Base-by-base conservation (phyloP, 2,888 invertebrate genomes). In the Sisyra terminalis region DNA sequence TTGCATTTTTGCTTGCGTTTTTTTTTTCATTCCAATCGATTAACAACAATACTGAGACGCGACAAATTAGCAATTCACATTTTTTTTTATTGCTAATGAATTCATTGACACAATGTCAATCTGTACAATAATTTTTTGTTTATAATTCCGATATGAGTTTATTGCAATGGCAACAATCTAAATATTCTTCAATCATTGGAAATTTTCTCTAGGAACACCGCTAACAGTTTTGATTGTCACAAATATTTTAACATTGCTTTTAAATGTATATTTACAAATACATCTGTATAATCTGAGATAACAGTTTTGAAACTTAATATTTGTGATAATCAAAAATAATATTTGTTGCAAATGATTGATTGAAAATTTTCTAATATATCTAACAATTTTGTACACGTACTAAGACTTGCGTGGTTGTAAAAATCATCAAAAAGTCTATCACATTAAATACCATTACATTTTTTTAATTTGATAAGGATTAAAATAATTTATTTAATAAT, bases 401-500 rank as follows among this genome's bases (percentile, higher is more conserved):
- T 62, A 64, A 63, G 60, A 64, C 60, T 37, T 69, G 70, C 67
- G 70, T 67, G 71, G 71, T 71, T 72, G 71, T 72, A 72, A 72
- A 71, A 73, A 72, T 71, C 68, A 71, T 72, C 71, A 69, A 73
- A 73, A 70, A 71, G 68, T 70, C 71, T 71, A 73, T 72, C 71
- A 72, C 71, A 71, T 71, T 69, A 57, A 63, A 50, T 53, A 54
- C 53, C 52, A 51, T 53, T 53, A 53, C 52, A 49, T 51, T 48
- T 50, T 48, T 46, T 34, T 34, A 13, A 15, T 34, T 34, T 30
- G 13, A 34, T 41, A 35, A 14, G 15, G 15, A 15, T 41, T 17
- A 35, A 41, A 34, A 11, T 41, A 29, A 29, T 7, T 41, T 41
- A 16, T 41, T 32, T 32, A 14, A 15, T 35, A 35, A 14, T 15